phyloP scores from a whole-genome alignment of 2,888 invertebrate genomes.

The Anoncus sp. region DNA sequence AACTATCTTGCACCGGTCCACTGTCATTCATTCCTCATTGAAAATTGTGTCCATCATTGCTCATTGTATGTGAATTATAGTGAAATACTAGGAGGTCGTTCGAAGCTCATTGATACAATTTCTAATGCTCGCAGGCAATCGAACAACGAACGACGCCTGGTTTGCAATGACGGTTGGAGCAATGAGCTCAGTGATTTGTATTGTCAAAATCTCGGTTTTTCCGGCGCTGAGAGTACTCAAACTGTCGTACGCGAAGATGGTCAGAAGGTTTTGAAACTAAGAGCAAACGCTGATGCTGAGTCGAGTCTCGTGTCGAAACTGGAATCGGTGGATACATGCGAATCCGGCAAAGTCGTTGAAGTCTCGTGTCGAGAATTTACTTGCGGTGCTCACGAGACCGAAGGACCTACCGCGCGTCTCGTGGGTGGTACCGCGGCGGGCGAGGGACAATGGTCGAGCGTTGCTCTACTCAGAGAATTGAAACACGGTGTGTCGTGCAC shows the following conservation, averaged over 20 bases:
- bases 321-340: constrained; percentile 82
- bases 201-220: constrained; percentile 85
- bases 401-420: constrained; percentile 82
- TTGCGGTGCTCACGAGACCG: constrained; percentile 78
- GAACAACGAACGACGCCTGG: constrained; percentile 80
- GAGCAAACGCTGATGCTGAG: constrained; percentile 74
- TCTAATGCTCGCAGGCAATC: constrained; percentile 69
- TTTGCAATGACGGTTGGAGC: constrained; percentile 86
- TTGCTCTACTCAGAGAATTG: constrained; percentile 83
- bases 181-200: constrained; percentile 84
- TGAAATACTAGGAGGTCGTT: too few relatives aligned
- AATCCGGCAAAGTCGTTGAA: constrained; percentile 83
- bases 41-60: too few relatives aligned
- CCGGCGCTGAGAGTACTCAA: constrained; percentile 82
- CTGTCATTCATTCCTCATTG: too few relatives aligned
- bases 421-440: constrained; percentile 84
- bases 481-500: constrained; percentile 80
- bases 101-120: background rate
- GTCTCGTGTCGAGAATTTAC: constrained; percentile 85
- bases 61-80: too few relatives aligned
- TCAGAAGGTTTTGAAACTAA: constrained; percentile 81
- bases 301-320: constrained; percentile 82
- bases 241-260: constrained; percentile 83
- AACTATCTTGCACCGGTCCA: too few relatives aligned
- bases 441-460: constrained; percentile 85